Evolutionary conservation across 2,113 vertebrate species (phyloP).

Genomic region (Nothocercus julius): DNA sequence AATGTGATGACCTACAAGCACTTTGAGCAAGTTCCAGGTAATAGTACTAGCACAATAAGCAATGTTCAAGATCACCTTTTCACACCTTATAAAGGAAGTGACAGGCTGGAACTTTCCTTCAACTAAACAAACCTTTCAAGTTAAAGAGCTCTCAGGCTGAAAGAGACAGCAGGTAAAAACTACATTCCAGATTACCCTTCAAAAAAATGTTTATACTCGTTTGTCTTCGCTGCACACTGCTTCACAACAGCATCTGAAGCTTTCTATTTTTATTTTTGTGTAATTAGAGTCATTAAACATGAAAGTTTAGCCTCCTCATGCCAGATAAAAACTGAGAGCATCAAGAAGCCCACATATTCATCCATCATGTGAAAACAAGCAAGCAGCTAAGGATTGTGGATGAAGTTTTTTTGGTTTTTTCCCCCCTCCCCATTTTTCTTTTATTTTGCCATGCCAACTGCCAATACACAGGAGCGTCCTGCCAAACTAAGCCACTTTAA

Average conservation of each 20-base stretch:
- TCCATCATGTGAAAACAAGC: background rate
- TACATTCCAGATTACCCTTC: background rate
- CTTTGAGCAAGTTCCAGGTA: background rate
- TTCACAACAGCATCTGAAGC: background rate
- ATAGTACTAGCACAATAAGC: background rate
- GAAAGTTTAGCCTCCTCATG: background rate
- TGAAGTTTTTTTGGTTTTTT: background rate
- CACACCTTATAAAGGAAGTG: background rate
- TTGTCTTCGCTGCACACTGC: rapidly evolving
- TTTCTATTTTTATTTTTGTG: background rate
- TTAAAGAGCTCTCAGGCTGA: background rate
- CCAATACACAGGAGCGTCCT: background rate
- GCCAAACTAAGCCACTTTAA: background rate
- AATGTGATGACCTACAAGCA: background rate
- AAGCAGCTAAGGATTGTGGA: background rate
- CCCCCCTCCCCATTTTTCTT: background rate
- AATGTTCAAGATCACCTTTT: background rate
- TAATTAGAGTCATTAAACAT: background rate
- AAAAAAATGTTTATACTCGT: background rate
- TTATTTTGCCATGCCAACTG: background rate
- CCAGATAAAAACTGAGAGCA: background rate
- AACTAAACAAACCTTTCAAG: background rate
- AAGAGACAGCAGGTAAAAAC: background rate
- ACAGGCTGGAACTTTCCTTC: background rate
- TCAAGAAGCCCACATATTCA: background rate